Conservation (phyloP, 1,140 invertebrate genomes). For the Drosophila equinoxialis region DNA sequence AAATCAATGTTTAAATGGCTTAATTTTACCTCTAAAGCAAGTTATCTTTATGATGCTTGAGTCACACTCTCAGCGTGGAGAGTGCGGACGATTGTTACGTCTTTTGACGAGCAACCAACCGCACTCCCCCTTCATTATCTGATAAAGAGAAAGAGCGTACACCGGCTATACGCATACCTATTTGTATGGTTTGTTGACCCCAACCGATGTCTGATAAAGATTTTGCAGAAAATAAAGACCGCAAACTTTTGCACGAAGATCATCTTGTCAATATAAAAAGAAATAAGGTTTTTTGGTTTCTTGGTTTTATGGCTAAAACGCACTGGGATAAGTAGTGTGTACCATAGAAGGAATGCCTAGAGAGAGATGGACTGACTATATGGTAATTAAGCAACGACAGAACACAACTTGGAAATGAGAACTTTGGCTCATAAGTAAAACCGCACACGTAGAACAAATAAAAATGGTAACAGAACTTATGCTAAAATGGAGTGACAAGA, state of each 20-base stretch:
- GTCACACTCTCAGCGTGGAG: conserved; percentile 46
- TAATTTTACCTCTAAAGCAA: conserved; percentile 61
- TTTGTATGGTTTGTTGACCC: conserved; percentile 69
- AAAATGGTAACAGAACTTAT: conserved; percentile 73
- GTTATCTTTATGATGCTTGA: conserved; percentile 69
- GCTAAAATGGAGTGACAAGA: conserved; percentile 31
- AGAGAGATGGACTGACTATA: conserved; percentile 40
- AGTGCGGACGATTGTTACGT: conserved; percentile 21
- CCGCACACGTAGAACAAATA: conserved; percentile 75
- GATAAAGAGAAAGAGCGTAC: conserved; percentile 55
- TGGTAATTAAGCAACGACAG: conserved; percentile 29
- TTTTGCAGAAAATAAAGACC: conserved; percentile 57
- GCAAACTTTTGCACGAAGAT: conserved; percentile 69
- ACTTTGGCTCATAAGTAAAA: conserved; percentile 68
- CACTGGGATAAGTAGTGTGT: not conserved
- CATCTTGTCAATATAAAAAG: conserved; percentile 62
- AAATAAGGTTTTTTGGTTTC: conserved; percentile 24
- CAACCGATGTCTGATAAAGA: conserved; percentile 63
- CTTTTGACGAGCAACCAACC: conserved; percentile 25
- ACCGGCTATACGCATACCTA: conserved; percentile 12
- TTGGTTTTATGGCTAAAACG: conserved; percentile 9
- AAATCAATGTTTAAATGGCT: conserved; percentile 50
- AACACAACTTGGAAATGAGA: conserved; percentile 1
- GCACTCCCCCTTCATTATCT: conserved; percentile 68
- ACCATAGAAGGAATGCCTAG: conserved; percentile 25